These are phyloP conservation scores for Rhogogaster chlorosoma DNA, from an alignment of 2,888 invertebrate species.

Conservation along the genomic window DNA sequence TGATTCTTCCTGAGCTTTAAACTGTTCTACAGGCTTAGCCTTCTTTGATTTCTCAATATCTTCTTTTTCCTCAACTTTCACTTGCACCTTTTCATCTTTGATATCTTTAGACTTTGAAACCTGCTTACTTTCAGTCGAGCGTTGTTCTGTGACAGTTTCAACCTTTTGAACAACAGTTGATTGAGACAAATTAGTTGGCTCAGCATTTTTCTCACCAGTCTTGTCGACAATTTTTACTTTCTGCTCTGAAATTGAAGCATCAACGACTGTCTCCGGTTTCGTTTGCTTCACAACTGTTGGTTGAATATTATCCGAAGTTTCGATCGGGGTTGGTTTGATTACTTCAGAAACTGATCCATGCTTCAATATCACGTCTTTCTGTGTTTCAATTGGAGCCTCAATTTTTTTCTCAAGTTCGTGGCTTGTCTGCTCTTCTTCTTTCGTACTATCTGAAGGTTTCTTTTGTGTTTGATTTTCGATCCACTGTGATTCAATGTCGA, in stretches of 20 bases:
- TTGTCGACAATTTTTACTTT: not conserved
- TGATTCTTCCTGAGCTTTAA: not conserved
- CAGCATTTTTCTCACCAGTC: not conserved
- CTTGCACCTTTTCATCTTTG: not conserved
- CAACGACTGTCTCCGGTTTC: not conserved
- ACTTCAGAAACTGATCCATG: slow-evolving; percentile 19
- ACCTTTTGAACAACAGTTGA: slow-evolving; percentile 14
- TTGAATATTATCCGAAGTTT: not conserved
- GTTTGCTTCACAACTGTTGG: not conserved
- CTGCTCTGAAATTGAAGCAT: not conserved
- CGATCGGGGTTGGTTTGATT: not conserved
- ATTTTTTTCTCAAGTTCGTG: not conserved
- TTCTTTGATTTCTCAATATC: not conserved
- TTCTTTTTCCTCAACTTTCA: slow-evolving; percentile 25
- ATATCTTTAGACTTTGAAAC: not conserved
- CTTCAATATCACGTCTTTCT: not conserved
- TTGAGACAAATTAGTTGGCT: not conserved
- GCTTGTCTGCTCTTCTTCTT: not conserved
- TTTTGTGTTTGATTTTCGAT: slow-evolving; percentile 45
- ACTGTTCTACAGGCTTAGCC: slow-evolving; percentile 6
- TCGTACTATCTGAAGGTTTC: not conserved
- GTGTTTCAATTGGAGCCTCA: not conserved
- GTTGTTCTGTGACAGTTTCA: not conserved
- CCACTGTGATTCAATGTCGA: slow-evolving; percentile 63
- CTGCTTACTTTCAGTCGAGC: not conserved